Evolutionary conservation across 2,113 vertebrate genomes (phyloP).

Genomic region (Larimichthys crocea): DNA sequence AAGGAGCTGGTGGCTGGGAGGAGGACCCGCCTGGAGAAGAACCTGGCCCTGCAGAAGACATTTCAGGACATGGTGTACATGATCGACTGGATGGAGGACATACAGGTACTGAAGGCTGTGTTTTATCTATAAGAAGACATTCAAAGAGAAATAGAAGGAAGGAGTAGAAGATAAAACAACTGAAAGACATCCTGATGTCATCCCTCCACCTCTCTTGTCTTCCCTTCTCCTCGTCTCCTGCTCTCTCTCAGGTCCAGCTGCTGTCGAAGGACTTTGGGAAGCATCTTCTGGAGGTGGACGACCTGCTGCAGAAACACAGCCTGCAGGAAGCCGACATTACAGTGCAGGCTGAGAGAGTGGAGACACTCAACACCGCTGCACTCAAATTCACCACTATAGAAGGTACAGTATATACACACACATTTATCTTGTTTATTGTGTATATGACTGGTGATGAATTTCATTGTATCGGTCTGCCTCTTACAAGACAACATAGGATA

Average conservation of each 20-base stretch:
- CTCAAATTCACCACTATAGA: constrained; percentile 91
- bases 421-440: not conserved
- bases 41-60: constrained; percentile 93
- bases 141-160: not conserved
- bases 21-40: constrained; percentile 90
- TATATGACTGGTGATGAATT: not conserved
- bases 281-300: constrained; percentile 94
- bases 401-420: constrained; percentile 77
- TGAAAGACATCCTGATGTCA: not conserved
- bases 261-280: constrained; percentile 93
- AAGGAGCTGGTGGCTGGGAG: constrained; percentile 89
- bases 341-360: constrained; percentile 90
- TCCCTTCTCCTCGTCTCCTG: not conserved
- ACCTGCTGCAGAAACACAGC: constrained; percentile 93
- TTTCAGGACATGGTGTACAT: constrained; percentile 99
- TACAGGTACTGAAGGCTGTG: constrained; percentile 85
- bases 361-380: constrained; percentile 89
- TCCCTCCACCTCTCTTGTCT: not conserved
- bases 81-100: constrained; percentile 99
- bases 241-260: constrained; percentile 83
- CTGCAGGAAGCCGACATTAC: constrained; percentile 92
- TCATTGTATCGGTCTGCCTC: not conserved
- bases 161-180: not conserved
- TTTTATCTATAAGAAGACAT: not conserved
- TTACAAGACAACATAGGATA: too few species aligned